Evolutionary conservation across 2,797 vertebrate species (phyloP), one percentile per base, ranked within the genome.

Genomic region (Halcyon leucocephala): DNA sequence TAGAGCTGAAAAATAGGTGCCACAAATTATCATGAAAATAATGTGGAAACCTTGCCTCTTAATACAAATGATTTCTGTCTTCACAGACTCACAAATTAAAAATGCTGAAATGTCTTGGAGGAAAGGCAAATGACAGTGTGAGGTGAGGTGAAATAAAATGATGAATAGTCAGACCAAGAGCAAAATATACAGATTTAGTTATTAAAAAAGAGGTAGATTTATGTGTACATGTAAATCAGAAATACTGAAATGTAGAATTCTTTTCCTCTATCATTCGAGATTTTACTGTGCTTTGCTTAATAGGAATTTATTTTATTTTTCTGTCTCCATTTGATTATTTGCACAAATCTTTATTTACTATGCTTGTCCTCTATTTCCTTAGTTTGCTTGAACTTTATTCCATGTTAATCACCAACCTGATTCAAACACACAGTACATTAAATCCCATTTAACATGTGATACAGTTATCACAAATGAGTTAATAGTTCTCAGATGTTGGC

Each of bases 51-150:
- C 65, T 82, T 85, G 42, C 16, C 9, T 57, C 69, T 67, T 80
- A 65, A 64, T 42, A 46, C 13, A 70, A 86, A 91, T 78, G 7
- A 74, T 71, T 94, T 81, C 72, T 90, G 91, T 93, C 58, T 91
- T 86, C 60, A 35, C 26, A 89, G 71, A 35, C 25, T 64, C 12
- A 55, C 11, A 39, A 48, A 80, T 42, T 62, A 96, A 91, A 95
- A 95, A 91, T 52, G 46, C 7, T 83, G 61, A 81, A 82, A 92
- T 78, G 5, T 44, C 46, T 85, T 95, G 64, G 58, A 92, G 12
- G 8, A 55, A 86, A 64, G 60, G 61, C 90, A 96, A 92, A 85
- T n/a, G 76, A 21, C 11, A 78, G 6, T 77, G 33, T 81, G 42
- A 65, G 41, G 33, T 81, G 42, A 65, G 41, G 25, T 41, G 52